Base-by-base conservation (phyloP, 2,797 vertebrate species). In the Cossypha niveicapilla region DNA sequence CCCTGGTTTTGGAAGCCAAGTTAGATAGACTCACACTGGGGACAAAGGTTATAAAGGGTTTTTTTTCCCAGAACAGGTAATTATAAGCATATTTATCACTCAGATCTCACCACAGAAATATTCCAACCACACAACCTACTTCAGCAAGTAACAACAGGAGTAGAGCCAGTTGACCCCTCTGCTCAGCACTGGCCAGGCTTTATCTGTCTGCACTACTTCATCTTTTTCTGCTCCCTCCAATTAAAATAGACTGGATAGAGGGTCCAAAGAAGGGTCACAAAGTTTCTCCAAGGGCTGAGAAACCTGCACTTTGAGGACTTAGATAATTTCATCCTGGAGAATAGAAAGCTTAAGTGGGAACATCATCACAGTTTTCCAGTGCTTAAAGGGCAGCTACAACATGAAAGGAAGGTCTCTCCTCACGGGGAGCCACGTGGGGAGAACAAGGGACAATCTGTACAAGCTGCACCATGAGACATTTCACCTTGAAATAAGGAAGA, bases 141-240 rank as follows among this genome's bases (percentile, higher is more conserved):
- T 79, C 60, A 70, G 27, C 34, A 70, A 19, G 15, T 17, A 77
- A 15, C 17, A 57, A 24, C 11, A 18, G 89, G 30, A 62, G 28
- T 1, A 39, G 3, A 81, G 21, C 7, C 42, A 37, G 11, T 0
- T 41, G 39, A 56, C 2, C 23, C 1, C n/a, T 18, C 34, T 41
- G 19, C 27, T 56, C 35, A 74, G 44, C 42, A 48, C 30, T 19
- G 35, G 41, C 30, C 41, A 82, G 50, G 19, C 12, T 72, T 21
- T 22, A 10, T 25, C 6, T 32, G 7, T 9, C 27, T 60, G 14
- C 6, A 42, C 14, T 17, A 14, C n/a, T 68, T 12, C 8, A 22
- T 23, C 25, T 7, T 16, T 25, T 58, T 58, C 47, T 71, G 11
- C 21, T 66, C 27, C 24, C 35, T 42, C n/a, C 44, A 54, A 24